phyloP scores from a whole-genome alignment of 2,113 vertebrate species.

The Candoia aspera region DNA sequence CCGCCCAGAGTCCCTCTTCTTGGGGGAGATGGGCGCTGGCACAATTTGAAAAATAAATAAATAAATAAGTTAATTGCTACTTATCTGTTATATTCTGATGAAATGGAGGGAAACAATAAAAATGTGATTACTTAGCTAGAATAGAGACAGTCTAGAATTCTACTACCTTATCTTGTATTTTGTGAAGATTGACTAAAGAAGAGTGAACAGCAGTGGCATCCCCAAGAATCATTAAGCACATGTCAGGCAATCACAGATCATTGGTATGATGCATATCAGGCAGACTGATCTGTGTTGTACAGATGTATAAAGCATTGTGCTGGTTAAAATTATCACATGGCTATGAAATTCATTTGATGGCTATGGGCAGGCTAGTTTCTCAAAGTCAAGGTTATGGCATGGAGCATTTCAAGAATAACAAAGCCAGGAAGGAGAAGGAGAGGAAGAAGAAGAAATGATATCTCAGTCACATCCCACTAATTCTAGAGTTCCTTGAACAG shows the following conservation, averaged over 20 bases:
- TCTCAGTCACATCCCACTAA: neutral
- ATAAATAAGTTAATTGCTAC: neutral
- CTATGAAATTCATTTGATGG: neutral
- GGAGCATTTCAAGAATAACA: neutral
- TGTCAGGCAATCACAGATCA: neutral
- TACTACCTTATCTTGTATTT: neutral
- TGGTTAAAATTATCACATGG: neutral
- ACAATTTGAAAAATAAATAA: too few species aligned
- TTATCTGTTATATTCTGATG: neutral
- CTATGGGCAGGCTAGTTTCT: neutral
- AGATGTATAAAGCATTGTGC: neutral
- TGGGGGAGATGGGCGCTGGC: too few species aligned
- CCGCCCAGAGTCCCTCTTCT: too few species aligned
- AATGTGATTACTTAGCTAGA: neutral
- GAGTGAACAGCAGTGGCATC: neutral
- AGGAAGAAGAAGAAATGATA: neutral
- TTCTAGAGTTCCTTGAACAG: neutral
- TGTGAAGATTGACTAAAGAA: neutral
- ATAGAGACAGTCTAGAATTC: neutral
- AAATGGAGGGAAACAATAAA: neutral
- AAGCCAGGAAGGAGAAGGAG: too few species aligned
- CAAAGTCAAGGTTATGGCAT: neutral
- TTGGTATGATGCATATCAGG: neutral
- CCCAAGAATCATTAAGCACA: neutral
- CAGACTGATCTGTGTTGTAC: neutral